phyloP scores from a whole-genome alignment of 2,797 vertebrate genomes.

The Capromys pilorides region DNA sequence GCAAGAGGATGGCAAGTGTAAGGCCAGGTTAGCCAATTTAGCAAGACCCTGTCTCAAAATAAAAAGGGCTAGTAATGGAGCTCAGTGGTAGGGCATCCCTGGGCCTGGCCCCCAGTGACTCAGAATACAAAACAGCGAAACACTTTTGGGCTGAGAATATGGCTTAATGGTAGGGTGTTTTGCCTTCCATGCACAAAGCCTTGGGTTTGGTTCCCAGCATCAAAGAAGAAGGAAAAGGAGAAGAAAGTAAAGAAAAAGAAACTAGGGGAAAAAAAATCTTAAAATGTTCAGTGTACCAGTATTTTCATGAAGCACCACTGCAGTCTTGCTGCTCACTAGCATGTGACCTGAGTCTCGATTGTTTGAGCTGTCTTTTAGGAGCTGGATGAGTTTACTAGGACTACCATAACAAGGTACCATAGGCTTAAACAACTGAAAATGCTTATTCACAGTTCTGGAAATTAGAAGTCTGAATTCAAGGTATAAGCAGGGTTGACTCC shows the following conservation, averaged over 20 bases:
- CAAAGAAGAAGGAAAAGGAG: not conserved
- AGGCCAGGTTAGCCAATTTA: not conserved
- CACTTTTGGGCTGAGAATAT: not conserved
- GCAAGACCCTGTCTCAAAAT: not conserved
- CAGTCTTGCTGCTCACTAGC: slow-evolving; percentile 4
- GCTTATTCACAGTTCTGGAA: no score
- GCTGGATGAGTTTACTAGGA: no score
- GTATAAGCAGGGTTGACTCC: no score
- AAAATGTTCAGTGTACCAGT: slow-evolving; percentile 16
- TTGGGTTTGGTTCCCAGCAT: not conserved
- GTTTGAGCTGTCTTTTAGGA: not conserved
- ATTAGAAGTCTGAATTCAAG: no score
- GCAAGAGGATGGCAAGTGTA: not conserved
- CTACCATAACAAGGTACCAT: no score
- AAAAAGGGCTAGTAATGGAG: not conserved
- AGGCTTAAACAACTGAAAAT: no score
- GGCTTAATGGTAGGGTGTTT: not conserved
- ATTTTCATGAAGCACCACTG: not conserved
- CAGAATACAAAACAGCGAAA: not conserved
- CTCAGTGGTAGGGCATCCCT: not conserved
- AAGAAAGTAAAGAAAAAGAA: no score
- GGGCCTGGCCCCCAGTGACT: not conserved
- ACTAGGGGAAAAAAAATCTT: not conserved
- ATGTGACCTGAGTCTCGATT: not conserved
- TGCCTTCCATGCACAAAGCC: not conserved